Evolutionary conservation across 2,797 vertebrate genomes (phyloP).

Genomic region (Amblyraja radiata): DNA sequence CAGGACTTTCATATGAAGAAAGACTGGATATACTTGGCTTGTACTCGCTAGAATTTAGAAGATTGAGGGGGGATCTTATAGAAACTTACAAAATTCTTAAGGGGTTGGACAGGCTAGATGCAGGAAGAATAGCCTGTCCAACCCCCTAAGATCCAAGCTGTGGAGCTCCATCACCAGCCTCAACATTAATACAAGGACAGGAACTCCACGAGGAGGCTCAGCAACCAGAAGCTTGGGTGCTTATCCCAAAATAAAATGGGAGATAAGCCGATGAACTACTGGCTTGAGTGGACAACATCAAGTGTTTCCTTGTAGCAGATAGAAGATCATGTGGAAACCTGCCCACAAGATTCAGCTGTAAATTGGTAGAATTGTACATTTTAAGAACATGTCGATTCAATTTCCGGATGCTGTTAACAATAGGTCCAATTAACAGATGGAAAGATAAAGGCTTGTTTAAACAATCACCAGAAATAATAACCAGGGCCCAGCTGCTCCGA

Average conservation of each 20-base stretch:
- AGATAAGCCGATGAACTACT: background rate
- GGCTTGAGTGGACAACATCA: background rate
- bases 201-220: background rate
- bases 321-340: background rate
- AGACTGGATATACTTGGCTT: too few species aligned
- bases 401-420: background rate
- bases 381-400: background rate
- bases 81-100: too few species aligned
- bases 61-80: too few species aligned
- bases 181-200: background rate
- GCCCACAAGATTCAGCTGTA: background rate
- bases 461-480: slow-evolving; percentile 25
- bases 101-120: too few species aligned
- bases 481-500: background rate
- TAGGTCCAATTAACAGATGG: background rate
- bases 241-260: background rate
- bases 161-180: too few species aligned
- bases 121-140: too few species aligned
- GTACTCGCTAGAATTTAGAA: too few species aligned
- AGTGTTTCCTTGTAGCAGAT: too few species aligned
- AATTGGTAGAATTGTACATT: background rate
- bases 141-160: too few species aligned
- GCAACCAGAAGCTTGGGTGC: background rate
- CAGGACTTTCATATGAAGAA: too few species aligned
- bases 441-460: slow-evolving; percentile 8